Base-by-base conservation (phyloP, 1,140 invertebrate species). In the Micrasema longulum region DNA sequence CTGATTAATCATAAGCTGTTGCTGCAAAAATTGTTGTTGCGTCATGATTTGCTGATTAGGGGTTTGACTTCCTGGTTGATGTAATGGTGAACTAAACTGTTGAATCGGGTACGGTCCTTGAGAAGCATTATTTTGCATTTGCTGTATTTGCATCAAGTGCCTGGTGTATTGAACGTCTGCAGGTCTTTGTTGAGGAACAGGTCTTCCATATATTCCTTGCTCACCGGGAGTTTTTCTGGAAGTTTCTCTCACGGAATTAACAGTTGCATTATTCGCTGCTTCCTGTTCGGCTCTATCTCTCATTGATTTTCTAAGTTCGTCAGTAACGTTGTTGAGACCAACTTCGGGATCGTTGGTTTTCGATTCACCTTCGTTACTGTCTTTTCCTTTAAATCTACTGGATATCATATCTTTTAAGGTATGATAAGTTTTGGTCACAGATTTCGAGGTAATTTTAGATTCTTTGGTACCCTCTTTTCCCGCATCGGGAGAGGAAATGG, bases 331-430 rank as follows among this genome's bases (percentile, higher is more conserved):
- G 79, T 91, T 91, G 22, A 90, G 77, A 74, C 85, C 88, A 14
- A 85, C 80, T 81, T 89, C 87, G 74, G 80, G 78, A 76, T 90
- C 88, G 65, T 84, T 83, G 12, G 47, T 41, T 77, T 82, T 86
- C 14, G 87, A 85, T 7, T 87, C 87, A 36, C 67, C 69, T 14
- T 82, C 81, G 76, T 79, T 81, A 57, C 78, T 84, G n/a, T 90
- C 89, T 77, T 89, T 89, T 68, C 84, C 88, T 77, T 90, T 91
- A 79, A 95, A 94, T 78, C 90, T 89, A 81, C 90, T 93, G 4
- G 92, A 93, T 77, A 95, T 92, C 86, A 94, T 93, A 78, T 93
- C 92, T 84, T 93, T 94, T 64, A 95, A 88, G 18, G 92, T 91
- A 77, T 93, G 91, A 78, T 94, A 95, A 0, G 92, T 94, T 80